Evolutionary conservation across 2,113 vertebrate genomes (phyloP).

Genomic region (Alaudala cheleensis): DNA sequence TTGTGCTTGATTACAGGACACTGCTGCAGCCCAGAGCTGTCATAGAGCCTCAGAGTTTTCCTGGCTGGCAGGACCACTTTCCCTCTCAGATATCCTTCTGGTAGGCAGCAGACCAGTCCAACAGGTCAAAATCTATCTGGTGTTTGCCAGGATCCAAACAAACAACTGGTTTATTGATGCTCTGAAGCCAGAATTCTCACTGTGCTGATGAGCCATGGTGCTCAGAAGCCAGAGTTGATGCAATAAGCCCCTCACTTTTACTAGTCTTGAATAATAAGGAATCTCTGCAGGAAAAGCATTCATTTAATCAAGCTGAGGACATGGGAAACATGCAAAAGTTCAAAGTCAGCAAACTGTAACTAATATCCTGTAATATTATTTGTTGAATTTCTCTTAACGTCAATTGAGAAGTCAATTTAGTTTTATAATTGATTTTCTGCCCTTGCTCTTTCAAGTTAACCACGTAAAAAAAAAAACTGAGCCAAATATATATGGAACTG

Average conservation of each 20-base stretch:
- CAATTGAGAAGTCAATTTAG: slow-evolving; percentile 69
- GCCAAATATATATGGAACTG: slow-evolving; percentile 33
- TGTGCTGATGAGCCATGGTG: neutral
- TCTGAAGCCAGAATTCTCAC: neutral
- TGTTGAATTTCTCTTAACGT: slow-evolving; percentile 65
- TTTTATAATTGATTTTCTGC: slow-evolving; percentile 71
- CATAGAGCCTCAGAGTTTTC: neutral
- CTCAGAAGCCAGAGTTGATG: neutral
- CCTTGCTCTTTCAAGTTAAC: slow-evolving; percentile 65
- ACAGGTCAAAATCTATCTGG: neutral
- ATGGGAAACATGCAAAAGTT: slow-evolving; percentile 35
- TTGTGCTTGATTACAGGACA: neutral
- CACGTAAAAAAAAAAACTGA: slow-evolving; percentile 35
- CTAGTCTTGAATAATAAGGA: slow-evolving; percentile 34
- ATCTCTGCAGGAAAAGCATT: slow-evolving; percentile 9
- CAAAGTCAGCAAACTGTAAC: slow-evolving; percentile 53
- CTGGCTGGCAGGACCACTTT: neutral
- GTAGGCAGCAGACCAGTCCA: neutral
- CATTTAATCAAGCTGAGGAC: slow-evolving; percentile 50
- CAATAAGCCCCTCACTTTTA: neutral
- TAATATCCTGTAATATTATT: slow-evolving; percentile 67
- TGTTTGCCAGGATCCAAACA: neutral
- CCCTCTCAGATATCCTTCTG: neutral
- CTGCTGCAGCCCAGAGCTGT: neutral
- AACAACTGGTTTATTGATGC: neutral